Evolutionary conservation across 2,113 vertebrate genomes (phyloP).

Genomic region (Lynx canadensis): DNA sequence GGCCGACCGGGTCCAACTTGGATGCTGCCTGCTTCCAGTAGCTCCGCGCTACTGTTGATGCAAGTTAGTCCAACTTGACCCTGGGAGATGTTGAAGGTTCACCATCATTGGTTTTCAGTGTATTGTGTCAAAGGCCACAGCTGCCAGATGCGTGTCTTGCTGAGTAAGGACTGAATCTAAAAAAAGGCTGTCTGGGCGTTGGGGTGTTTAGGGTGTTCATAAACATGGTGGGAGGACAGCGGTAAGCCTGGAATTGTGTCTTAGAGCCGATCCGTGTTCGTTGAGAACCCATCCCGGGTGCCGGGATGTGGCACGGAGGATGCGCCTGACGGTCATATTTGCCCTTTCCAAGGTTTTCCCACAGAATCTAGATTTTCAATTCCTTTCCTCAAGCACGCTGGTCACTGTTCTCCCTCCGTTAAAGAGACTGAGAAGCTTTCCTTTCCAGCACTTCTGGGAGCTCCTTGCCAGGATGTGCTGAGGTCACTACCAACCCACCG

Average conservation of each 20-base stretch:
- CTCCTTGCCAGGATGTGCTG: background rate
- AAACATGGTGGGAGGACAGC: background rate
- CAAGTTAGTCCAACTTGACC: background rate
- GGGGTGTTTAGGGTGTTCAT: background rate
- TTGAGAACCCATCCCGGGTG: background rate
- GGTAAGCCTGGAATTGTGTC: background rate
- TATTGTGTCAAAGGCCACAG: slow-evolving; percentile 16
- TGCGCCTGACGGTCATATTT: background rate
- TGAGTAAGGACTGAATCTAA: background rate
- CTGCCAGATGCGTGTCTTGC: slow-evolving; percentile 8
- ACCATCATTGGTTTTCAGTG: slow-evolving; percentile 28
- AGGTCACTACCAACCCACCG: background rate
- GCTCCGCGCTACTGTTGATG: background rate
- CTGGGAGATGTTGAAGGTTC: background rate
- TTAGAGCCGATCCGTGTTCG: background rate
- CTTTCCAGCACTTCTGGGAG: background rate
- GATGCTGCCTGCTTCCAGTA: slow-evolving; percentile 8
- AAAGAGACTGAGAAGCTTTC: background rate
- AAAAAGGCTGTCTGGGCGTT: background rate
- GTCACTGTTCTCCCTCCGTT: background rate
- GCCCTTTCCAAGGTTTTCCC: background rate
- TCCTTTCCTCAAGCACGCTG: background rate
- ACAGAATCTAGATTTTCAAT: background rate
- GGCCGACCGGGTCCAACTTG: background rate
- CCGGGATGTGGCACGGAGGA: background rate